Evolutionary conservation across 2,888 invertebrate genomes (phyloP).

Genomic region (Neelides folsomi): DNA sequence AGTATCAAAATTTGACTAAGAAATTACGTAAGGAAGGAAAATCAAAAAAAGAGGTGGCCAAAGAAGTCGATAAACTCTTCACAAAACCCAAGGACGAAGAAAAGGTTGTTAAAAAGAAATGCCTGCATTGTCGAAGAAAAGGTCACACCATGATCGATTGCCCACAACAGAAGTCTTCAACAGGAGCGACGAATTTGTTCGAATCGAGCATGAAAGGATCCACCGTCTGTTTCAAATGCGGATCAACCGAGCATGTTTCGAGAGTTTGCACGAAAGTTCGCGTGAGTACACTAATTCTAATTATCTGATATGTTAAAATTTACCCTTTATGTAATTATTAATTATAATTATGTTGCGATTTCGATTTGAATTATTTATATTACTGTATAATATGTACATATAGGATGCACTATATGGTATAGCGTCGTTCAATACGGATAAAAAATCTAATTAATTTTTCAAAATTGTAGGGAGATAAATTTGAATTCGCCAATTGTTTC

Average conservation of each 20-base stretch:
- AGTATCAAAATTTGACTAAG: conserved; percentile 48
- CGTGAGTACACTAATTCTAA: conserved; percentile 9
- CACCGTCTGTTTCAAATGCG: conserved; percentile 77
- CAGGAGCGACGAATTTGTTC: conserved; percentile 41
- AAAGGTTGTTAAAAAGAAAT: conserved; percentile 51
- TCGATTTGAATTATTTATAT: conserved; percentile 1
- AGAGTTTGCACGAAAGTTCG: conserved; percentile 33
- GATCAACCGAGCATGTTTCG: conserved; percentile 71
- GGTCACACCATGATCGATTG: conserved; percentile 73
- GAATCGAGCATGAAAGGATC: conserved; percentile 4
- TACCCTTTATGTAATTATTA: neutral
- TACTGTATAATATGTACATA: neutral
- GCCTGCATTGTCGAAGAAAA: conserved; percentile 44
- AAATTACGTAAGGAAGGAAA: conserved; percentile 51
- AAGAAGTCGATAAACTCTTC: conserved; percentile 54
- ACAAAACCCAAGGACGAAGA: conserved; percentile 58
- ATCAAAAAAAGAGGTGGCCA: conserved; percentile 52
- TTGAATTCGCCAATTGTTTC: conserved; percentile 73
- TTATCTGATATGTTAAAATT: conserved; percentile 5
- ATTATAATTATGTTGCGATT: neutral
- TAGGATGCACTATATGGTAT: neutral
- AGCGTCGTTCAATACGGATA: neutral
- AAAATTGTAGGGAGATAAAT: conserved; percentile 44
- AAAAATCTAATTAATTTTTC: conserved; percentile 3
- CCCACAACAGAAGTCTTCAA: conserved; percentile 46